phyloP scores from a whole-genome alignment of 1,140 invertebrate species.

The Drosophila malerkotliana region DNA sequence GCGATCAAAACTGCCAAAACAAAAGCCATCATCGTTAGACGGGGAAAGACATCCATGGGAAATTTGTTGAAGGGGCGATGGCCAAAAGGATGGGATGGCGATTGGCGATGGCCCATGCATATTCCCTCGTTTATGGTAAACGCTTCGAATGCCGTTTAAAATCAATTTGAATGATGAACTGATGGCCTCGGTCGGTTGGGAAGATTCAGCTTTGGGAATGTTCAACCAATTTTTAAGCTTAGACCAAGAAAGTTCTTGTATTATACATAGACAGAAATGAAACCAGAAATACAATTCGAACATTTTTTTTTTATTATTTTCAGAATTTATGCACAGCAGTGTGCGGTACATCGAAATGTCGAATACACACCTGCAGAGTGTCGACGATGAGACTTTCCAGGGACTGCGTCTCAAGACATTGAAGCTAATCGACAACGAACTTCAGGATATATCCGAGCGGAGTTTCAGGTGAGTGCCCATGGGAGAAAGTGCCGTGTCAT shows the following conservation, averaged over 20 bases:
- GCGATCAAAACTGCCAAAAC: constrained; percentile 79
- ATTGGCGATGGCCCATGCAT: constrained; percentile 11
- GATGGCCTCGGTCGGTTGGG: constrained; percentile 22
- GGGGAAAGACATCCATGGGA: constrained; percentile 12
- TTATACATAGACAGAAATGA: not conserved
- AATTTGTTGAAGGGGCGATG: not conserved
- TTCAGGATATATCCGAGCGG: constrained; percentile 84
- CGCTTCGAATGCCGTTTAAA: constrained; percentile 77
- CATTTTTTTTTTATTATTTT: constrained; percentile 3
- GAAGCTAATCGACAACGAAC: constrained; percentile 85
- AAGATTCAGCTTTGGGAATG: constrained; percentile 16
- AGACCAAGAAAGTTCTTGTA: not conserved
- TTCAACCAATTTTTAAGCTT: constrained; percentile 4
- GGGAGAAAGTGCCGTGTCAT: constrained; percentile 49
- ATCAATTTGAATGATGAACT: constrained; percentile 81
- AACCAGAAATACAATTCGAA: not conserved
- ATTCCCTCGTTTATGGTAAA: constrained; percentile 68
- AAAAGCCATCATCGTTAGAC: constrained; percentile 80
- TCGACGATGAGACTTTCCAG: constrained; percentile 85
- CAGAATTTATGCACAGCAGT: constrained; percentile 84
- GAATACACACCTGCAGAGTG: constrained; percentile 84
- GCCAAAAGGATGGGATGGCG: not conserved
- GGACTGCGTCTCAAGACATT: constrained; percentile 84
- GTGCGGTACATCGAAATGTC: constrained; percentile 85
- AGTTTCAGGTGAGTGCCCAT: constrained; percentile 81